A percentile compares a stretch with the other conserved stretches of the same genome.
Conservation (phyloP, 1,140 invertebrate species). For the Choristoneura fumiferana region DNA sequence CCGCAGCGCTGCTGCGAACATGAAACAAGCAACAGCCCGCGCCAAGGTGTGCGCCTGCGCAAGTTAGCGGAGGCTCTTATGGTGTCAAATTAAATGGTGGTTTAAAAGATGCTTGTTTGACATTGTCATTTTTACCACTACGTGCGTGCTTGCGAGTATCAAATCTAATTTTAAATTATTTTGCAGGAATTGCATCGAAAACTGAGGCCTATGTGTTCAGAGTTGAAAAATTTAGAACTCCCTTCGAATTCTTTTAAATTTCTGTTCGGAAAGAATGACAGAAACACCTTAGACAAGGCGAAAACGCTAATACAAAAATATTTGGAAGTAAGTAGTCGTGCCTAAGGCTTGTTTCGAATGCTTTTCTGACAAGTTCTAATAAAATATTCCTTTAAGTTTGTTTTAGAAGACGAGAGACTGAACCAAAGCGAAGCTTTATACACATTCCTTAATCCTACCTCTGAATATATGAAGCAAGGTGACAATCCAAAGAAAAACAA, state of each 20-base stretch:
- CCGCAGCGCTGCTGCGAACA: too few species aligned
- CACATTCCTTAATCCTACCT: constrained; percentile 93
- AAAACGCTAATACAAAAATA: constrained; percentile 91
- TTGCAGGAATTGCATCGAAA: constrained; percentile 89
- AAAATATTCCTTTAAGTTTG: constrained; percentile 80
- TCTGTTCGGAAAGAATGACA: constrained; percentile 88
- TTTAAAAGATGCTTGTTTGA: too few species aligned
- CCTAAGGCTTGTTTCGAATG: not conserved
- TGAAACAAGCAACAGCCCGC: too few species aligned
- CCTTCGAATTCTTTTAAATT: constrained; percentile 89
- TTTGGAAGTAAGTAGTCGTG: constrained; percentile 83
- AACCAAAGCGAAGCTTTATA: constrained; percentile 94
- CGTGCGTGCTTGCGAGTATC: constrained; percentile 11
- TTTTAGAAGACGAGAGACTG: constrained; percentile 90
- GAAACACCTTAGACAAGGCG: constrained; percentile 88
- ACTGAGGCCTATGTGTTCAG: constrained; percentile 88
- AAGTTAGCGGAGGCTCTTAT: too few species aligned
- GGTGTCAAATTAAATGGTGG: too few species aligned
- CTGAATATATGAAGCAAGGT: constrained; percentile 90
- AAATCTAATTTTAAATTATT: constrained; percentile 21
- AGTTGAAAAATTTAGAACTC: constrained; percentile 88
- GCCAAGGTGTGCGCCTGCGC: too few species aligned
- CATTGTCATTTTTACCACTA: too few species aligned
- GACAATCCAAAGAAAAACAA: constrained; percentile 87
- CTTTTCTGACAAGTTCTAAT: not conserved